phyloP scores from a whole-genome alignment of 2,797 vertebrate species.

The Sebastes minor region DNA sequence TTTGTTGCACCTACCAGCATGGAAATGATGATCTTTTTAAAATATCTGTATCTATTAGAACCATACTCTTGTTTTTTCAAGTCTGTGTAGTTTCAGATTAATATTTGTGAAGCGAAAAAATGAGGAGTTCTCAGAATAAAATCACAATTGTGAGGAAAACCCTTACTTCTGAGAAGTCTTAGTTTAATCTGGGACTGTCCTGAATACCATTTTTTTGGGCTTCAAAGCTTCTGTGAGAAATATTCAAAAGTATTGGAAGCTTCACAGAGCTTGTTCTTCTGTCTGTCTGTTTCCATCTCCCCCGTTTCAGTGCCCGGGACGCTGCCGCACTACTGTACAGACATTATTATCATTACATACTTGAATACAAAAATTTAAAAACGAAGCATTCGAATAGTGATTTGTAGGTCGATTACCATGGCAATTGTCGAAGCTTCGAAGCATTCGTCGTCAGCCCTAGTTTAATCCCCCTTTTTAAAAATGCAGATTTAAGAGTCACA shows the following conservation, averaged over 20 bases:
- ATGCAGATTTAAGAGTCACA: not conserved
- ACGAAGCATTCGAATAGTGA: no score
- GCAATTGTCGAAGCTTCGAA: no score
- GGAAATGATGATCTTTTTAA: not conserved
- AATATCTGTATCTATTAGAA: not conserved
- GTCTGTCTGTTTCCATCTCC: no score
- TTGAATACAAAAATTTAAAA: rapidly evolving
- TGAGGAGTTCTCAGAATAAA: not conserved
- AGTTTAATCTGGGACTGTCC: not conserved
- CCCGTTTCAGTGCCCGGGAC: no score
- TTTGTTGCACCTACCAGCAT: not conserved
- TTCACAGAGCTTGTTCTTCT: no score
- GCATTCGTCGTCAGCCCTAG: no score
- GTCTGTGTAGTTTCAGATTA: not conserved
- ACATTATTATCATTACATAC: no score
- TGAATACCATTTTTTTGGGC: no score
- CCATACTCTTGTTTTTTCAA: not conserved
- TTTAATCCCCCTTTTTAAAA: not conserved
- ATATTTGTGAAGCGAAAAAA: not conserved
- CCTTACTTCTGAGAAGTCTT: not conserved
- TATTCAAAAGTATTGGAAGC: rapidly evolving
- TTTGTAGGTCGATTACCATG: no score
- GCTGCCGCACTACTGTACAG: no score
- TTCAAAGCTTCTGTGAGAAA: no score
- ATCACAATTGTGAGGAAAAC: not conserved